These are phyloP conservation scores for Thymelicus sylvestris DNA, from an alignment of 2,888 invertebrate species.

Conservation along the genomic window DNA sequence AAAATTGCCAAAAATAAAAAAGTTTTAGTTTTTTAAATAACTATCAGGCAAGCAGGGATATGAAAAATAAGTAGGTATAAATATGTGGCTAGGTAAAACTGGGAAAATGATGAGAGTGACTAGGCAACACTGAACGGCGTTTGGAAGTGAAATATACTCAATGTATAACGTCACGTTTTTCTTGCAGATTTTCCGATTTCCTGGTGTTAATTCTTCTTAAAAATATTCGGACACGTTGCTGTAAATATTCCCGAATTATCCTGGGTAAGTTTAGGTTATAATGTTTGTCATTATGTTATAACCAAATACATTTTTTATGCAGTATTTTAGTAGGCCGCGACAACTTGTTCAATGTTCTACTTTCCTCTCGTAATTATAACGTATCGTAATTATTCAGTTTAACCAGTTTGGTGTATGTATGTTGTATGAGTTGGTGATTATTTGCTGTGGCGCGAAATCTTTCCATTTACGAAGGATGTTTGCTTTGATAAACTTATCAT, in stretches of 20 bases:
- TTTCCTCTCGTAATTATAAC: conserved; percentile 26
- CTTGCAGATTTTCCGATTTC: conserved; percentile 14
- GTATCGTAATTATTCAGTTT: conserved; percentile 4
- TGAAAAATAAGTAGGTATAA: too few species aligned
- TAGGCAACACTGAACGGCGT: not conserved
- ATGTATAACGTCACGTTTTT: conserved; percentile 19
- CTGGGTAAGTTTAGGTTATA: conserved; percentile 12
- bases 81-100: too few species aligned
- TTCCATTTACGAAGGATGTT: not conserved
- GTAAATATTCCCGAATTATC: conserved; percentile 14
- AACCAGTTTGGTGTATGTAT: conserved; percentile 26
- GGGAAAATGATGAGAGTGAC: not conserved
- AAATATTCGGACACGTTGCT: not conserved
- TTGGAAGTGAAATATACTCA: not conserved
- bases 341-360: conserved; percentile 20
- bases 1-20: too few species aligned
- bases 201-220: not conserved
- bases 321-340: conserved; percentile 26
- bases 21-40: too few species aligned
- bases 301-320: conserved; percentile 16
- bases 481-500: not conserved
- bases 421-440: not conserved
- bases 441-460: not conserved
- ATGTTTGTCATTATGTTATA: conserved; percentile 22
- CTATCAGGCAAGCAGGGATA: too few species aligned